Percentiles rank a stretch among this genome's conserved stretches.
Evolutionary conservation across 2,797 vertebrate genomes (phyloP).

Genomic region (Darevskia mixta): DNA sequence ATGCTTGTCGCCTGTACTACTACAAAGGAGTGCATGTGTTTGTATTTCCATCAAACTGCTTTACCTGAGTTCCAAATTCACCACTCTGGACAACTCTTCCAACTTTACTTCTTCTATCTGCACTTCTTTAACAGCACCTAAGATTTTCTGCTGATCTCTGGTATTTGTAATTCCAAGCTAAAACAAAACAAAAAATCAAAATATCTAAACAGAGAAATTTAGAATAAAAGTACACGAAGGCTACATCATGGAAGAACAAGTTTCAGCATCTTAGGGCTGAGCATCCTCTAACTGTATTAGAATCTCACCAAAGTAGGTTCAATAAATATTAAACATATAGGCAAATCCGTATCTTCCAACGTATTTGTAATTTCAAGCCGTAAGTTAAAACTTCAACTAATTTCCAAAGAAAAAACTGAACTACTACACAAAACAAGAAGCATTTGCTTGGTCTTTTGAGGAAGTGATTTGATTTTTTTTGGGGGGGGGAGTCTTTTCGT

Average conservation of each 20-base stretch:
- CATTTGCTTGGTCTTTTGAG: not conserved
- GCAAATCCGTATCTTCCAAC: not conserved
- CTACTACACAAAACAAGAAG: not conserved
- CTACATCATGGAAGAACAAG: not conserved
- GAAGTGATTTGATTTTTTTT: not conserved
- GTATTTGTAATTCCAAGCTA: slow-evolving; percentile 87
- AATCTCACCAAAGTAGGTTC: not conserved
- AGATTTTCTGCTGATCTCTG: slow-evolving; percentile 86
- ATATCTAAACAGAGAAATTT: slow-evolving; percentile 12
- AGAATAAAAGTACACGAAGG: not conserved
- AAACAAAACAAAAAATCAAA: slow-evolving; percentile 60
- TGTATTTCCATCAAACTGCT: not conserved
- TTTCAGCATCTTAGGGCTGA: not conserved
- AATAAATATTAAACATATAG: not conserved
- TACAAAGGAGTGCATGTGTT: not conserved
- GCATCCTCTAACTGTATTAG: not conserved
- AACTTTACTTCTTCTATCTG: slow-evolving; percentile 85
- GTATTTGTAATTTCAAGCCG: not conserved
- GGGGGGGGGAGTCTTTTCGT: too few relatives aligned
- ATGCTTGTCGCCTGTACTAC: too few relatives aligned
- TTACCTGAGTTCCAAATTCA: slow-evolving; percentile 86
- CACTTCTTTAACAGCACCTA: slow-evolving; percentile 84
- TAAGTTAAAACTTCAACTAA: not conserved
- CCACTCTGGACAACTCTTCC: slow-evolving; percentile 78
- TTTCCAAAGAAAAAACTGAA: not conserved